Percentiles rank a stretch among this genome's conserved stretches.
Conservation (phyloP, 2,113 vertebrate genomes). For the Gymnarchus niloticus region DNA sequence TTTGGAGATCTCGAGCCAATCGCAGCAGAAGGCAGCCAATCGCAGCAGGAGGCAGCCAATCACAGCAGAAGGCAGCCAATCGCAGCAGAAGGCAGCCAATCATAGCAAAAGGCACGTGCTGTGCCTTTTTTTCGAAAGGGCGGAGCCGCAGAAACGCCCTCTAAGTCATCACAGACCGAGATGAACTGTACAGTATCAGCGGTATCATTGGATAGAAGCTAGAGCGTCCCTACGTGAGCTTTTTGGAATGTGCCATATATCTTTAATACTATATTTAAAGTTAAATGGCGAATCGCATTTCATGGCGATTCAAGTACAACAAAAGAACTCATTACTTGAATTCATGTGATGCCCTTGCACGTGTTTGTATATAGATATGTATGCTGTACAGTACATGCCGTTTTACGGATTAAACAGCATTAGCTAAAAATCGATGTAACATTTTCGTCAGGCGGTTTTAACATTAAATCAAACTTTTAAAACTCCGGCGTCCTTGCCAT, state of each 20-base stretch:
- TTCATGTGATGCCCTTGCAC: background rate
- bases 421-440: background rate
- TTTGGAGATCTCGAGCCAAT: background rate
- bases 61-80: background rate
- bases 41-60: background rate
- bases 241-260: background rate
- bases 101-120: no score
- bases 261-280: background rate
- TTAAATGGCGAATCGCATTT: background rate
- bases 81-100: no score
- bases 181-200: background rate
- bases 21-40: background rate
- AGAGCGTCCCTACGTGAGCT: background rate
- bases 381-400: background rate
- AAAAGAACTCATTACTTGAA: background rate
- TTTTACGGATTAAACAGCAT: background rate
- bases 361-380: no score
- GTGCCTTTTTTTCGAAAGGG: background rate
- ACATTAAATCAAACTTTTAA: background rate
- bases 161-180: background rate
- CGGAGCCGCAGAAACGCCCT: background rate
- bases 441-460: background rate
- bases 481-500: background rate
- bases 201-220: background rate
- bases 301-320: background rate